Evolutionary conservation across 2,113 vertebrate species (phyloP).

Genomic region (Hystrix brachyura): DNA sequence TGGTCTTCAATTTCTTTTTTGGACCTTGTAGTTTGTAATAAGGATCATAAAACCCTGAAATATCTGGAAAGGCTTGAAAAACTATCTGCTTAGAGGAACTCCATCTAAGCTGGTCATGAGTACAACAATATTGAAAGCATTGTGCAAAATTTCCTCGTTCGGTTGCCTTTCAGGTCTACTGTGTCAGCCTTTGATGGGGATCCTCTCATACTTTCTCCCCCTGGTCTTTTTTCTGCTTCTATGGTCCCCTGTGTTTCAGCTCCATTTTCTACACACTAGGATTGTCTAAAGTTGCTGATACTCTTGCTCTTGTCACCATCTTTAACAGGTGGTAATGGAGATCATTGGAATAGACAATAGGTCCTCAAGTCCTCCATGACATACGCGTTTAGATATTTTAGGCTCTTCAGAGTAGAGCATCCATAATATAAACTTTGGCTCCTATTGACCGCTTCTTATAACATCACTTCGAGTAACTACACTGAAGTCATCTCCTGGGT

Average conservation of each 20-base stretch:
- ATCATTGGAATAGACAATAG: background rate
- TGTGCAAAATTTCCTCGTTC: background rate
- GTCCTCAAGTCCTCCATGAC: background rate
- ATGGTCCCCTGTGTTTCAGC: background rate
- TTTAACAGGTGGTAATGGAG: background rate
- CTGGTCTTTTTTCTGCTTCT: background rate
- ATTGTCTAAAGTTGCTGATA: background rate
- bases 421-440: background rate
- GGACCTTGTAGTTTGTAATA: background rate
- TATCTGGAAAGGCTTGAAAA: background rate
- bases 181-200: background rate
- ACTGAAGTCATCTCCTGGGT: background rate
- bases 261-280: background rate
- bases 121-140: background rate
- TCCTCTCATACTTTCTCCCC: background rate
- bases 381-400: background rate
- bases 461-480: background rate
- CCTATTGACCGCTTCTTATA: background rate
- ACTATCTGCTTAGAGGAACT: background rate
- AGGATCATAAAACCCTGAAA: background rate
- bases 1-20: slow-evolving; percentile 52
- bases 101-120: background rate
- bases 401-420: slow-evolving; percentile 21
- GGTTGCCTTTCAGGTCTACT: background rate
- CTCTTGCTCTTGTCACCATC: background rate